Base-by-base conservation (phyloP, 2,888 invertebrate species). In the Callinectes sapidus region DNA sequence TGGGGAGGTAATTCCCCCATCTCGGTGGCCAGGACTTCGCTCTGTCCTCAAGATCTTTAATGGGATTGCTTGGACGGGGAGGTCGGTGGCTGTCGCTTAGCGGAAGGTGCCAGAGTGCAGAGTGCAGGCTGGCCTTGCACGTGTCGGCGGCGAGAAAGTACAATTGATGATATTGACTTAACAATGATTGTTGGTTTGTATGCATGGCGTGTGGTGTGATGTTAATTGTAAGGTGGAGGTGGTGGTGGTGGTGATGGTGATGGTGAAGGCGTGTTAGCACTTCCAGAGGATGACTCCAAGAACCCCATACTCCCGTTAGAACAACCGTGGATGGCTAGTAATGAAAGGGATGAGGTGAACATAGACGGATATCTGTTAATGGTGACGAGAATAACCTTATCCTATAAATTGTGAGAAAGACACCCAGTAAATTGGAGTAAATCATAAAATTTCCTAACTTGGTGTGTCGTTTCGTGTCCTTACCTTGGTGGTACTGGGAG, bases 401-500 rank as follows among this genome's bases (percentile, higher is more conserved):
- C 14, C 35, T 16, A 32, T 81, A 35, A 81, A 32, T 13, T 81
- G 81, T 35, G 14, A 81, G 81, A 35, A 32, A 81, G 32, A 81
- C 81, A 81, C 16, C 35, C 16, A 81, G 35, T 81, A 81, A 35
- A 35, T 81, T n/a, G 32, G 81, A 81, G 16, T 35, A 35, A 71
- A 28, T 35, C 14, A 35, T 35, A 81, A 81, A 32, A 28, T 81
- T 81, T 35, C n/a, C 81, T 81, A 16, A 14, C 18, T 35, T 35
- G 81, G 14, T 32, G 81, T 35, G 81, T 32, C 35, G 32, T 35
- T 28, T 42, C 18, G 61, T 23, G 87, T 71, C 55, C 93, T 93
- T 85, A 94, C 94, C 94, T 93, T 94, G 94, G 35, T 94, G 94
- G 92, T 91, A 94, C 92, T 94, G 94, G 18, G 94, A 90, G 86